Percentiles rank a stretch among this genome's conserved stretches.
Evolutionary conservation across 2,797 vertebrate species (phyloP).

Genomic region (Coranthus polyacanthus): DNA sequence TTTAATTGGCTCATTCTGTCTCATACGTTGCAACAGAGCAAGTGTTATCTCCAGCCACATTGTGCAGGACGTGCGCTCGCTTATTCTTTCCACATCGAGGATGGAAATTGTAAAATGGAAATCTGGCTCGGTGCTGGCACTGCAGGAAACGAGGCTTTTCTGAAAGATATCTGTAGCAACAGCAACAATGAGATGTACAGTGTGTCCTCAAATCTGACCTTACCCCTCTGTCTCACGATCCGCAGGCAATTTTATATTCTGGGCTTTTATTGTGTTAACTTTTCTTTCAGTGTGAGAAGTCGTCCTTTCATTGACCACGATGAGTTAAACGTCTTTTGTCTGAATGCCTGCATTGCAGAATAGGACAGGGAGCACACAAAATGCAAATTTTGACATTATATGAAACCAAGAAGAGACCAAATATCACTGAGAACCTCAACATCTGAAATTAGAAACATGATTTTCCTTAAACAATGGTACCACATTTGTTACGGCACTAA

Average conservation of each 20-base stretch:
- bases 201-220: slow-evolving; percentile 52
- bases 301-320: slow-evolving; percentile 42
- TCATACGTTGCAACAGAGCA: slow-evolving; percentile 70
- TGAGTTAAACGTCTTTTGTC: slow-evolving; percentile 51
- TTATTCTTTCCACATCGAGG: slow-evolving; percentile 65
- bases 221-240: slow-evolving; percentile 34
- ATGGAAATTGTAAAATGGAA: slow-evolving; percentile 75
- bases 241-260: slow-evolving; percentile 40
- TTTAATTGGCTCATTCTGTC: slow-evolving; percentile 71
- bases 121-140: slow-evolving; percentile 50
- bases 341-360: slow-evolving; percentile 7
- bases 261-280: slow-evolving; percentile 33
- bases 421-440: no score
- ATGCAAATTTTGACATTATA: no score
- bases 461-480: no score
- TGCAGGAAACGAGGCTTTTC: slow-evolving; percentile 66
- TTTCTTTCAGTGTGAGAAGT: slow-evolving; percentile 14
- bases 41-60: slow-evolving; percentile 69
- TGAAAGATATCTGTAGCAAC: slow-evolving; percentile 54
- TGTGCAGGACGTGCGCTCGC: slow-evolving; percentile 53
- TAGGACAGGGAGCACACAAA: no score
- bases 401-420: no score
- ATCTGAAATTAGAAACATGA: no score
- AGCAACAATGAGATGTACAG: slow-evolving; percentile 36
- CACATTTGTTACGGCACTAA: no score